phyloP scores from a whole-genome alignment of 1,140 invertebrate genomes.

The Galleria mellonella region DNA sequence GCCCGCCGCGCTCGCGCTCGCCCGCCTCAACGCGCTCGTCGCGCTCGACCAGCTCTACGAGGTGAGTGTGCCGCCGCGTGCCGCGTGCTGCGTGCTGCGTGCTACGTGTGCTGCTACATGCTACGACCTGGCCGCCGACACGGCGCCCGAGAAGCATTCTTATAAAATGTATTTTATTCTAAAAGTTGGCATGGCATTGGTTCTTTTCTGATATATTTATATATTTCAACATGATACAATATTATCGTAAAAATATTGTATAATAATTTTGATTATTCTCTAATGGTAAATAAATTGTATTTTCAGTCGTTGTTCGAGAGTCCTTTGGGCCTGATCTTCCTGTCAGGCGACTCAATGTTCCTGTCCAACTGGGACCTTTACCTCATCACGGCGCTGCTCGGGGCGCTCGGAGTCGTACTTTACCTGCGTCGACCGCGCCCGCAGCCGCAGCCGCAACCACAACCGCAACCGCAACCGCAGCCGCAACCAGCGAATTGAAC shows the following conservation, averaged over 20 bases:
- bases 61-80: conserved; percentile 65
- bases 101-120: no score
- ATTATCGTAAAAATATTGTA: no score
- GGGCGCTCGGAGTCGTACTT: conserved; percentile 87
- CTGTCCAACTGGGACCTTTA: conserved; percentile 96
- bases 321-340: conserved; percentile 77
- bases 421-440: conserved; percentile 83
- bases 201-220: no score
- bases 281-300: background rate
- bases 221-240: no score
- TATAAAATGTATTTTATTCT: no score
- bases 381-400: conserved; percentile 87
- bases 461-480: background rate
- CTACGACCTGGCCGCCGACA: conserved; percentile 97
- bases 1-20: conserved; percentile 93
- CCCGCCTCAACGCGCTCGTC: conserved; percentile 90
- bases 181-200: no score
- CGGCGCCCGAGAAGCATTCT: conserved; percentile 93
- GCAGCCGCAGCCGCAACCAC: conserved; percentile 21
- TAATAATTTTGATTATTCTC: no score
- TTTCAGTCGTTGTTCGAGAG: conserved; percentile 75
- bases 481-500: background rate
- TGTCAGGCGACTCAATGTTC: conserved; percentile 79
- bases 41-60: conserved; percentile 83
- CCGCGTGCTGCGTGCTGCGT: no score